Evolutionary conservation across 1,140 invertebrate species (phyloP).

Genomic region (Aphelinus atriplicis): DNA sequence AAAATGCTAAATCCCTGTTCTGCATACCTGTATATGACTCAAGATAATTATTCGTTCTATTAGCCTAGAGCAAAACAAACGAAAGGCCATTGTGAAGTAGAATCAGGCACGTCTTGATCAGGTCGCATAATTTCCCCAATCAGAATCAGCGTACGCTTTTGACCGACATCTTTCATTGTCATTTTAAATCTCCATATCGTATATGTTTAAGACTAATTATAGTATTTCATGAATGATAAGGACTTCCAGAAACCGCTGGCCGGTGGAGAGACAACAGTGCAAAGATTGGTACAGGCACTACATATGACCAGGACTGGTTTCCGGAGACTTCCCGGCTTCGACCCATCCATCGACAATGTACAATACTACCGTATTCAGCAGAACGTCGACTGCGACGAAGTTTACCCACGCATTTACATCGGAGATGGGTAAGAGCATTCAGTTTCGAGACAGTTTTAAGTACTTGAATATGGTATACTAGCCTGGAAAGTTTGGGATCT

Average conservation of each 20-base stretch:
- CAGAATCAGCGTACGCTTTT: too few relatives aligned
- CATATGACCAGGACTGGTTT: constrained; percentile 60
- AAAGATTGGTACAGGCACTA: constrained; percentile 59
- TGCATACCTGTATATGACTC: too few relatives aligned
- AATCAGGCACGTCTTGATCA: too few relatives aligned
- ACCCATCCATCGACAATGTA: constrained; percentile 53
- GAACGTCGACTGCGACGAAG: constrained; percentile 76
- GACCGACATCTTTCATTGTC: too few relatives aligned
- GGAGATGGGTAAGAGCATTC: constrained; percentile 76
- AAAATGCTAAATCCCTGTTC: too few relatives aligned
- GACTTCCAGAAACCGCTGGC: constrained; percentile 48
- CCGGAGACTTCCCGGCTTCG: constrained; percentile 63
- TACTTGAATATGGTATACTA: too few relatives aligned
- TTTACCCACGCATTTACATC: constrained; percentile 81
- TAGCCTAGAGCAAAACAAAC: too few relatives aligned
- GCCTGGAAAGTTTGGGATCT: neutral
- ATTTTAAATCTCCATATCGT: too few relatives aligned
- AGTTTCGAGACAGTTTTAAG: neutral
- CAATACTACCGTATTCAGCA: constrained; percentile 52
- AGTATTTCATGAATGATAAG: constrained; percentile 21
- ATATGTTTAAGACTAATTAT: too few relatives aligned
- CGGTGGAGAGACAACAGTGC: constrained; percentile 61
- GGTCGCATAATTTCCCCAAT: too few relatives aligned
- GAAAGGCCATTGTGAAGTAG: too few relatives aligned
- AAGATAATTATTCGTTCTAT: too few relatives aligned